Percentiles rank a stretch among this genome's conserved stretches.
Conservation (phyloP, 2,113 vertebrate species). For the Reinhardtius hippoglossoides region DNA sequence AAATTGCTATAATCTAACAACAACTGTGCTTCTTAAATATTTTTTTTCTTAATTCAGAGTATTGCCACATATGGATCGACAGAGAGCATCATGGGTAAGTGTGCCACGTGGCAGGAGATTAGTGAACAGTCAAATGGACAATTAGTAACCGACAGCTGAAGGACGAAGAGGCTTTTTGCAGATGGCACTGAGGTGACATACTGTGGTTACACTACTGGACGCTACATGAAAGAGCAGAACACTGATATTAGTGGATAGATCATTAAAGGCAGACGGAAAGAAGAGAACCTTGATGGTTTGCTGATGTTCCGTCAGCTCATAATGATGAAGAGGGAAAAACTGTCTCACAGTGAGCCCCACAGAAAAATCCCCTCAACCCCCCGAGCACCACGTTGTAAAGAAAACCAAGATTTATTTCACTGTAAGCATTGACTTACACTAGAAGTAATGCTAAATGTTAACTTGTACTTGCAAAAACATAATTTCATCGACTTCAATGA, state of each 20-base stretch:
- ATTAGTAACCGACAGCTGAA: slow-evolving; percentile 49
- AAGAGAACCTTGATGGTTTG: slow-evolving; percentile 5
- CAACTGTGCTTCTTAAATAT: not conserved
- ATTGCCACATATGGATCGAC: not conserved
- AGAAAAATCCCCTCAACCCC: slow-evolving; percentile 17
- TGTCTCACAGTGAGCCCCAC: not conserved
- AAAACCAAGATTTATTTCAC: slow-evolving; percentile 67
- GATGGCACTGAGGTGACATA: slow-evolving; percentile 46
- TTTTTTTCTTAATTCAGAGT: too few species aligned
- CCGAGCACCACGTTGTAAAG: slow-evolving; percentile 27
- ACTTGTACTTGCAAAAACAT: not conserved
- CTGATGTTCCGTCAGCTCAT: slow-evolving; percentile 12
- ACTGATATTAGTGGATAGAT: slow-evolving; percentile 5
- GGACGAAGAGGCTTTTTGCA: slow-evolving; percentile 59
- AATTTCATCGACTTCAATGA: not conserved
- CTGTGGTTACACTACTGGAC: slow-evolving; percentile 7
- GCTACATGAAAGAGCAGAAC: slow-evolving; percentile 1
- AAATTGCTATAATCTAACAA: not conserved
- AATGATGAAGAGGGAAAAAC: slow-evolving; percentile 21
- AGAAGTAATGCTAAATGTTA: not conserved
- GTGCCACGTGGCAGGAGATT: slow-evolving; percentile 17
- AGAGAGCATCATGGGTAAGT: slow-evolving; percentile 6
- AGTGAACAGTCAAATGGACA: slow-evolving; percentile 33
- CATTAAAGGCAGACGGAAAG: slow-evolving; percentile 2
- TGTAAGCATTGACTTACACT: not conserved